Conservation (phyloP, 92 coral and sea anemone species). For the Chrysogorgia sp. region DNA sequence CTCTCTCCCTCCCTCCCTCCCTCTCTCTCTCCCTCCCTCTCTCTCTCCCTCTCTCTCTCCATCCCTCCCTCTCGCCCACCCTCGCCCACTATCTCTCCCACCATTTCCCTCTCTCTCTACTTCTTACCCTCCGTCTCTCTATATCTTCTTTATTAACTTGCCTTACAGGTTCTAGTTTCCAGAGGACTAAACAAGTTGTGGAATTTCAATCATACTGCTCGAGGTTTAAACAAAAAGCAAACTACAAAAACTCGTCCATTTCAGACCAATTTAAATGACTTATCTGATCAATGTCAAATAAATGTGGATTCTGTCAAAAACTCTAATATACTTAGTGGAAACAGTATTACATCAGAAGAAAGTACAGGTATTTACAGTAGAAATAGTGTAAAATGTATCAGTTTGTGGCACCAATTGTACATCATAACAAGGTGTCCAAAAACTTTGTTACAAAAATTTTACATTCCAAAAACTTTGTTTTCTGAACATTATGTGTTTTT, state of each 20-base stretch:
- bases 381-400: constrained; percentile 7
- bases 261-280: constrained; percentile 13
- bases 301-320: constrained; percentile 6
- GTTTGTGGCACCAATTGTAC: not conserved
- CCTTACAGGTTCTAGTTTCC: constrained; percentile 22
- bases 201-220: constrained; percentile 35
- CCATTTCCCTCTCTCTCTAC: no score
- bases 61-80: no score
- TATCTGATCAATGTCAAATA: constrained; percentile 5
- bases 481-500: no score
- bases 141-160: not conserved
- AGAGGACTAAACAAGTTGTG: constrained; percentile 24
- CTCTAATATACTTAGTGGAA: constrained; percentile 15
- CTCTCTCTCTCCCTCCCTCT: no score
- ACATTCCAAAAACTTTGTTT: no score
- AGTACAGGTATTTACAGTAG: constrained; percentile 12
- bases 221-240: constrained; percentile 11
- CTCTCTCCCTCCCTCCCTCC: no score
- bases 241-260: constrained; percentile 29
- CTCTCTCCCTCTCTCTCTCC: no score
- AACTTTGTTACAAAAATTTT: no score
- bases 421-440: no score
- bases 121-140: no score
- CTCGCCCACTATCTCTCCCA: no score
- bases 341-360: not conserved